phyloP scores from a whole-genome alignment of 2,888 invertebrate genomes.

The Rugalucina vietnamica region DNA sequence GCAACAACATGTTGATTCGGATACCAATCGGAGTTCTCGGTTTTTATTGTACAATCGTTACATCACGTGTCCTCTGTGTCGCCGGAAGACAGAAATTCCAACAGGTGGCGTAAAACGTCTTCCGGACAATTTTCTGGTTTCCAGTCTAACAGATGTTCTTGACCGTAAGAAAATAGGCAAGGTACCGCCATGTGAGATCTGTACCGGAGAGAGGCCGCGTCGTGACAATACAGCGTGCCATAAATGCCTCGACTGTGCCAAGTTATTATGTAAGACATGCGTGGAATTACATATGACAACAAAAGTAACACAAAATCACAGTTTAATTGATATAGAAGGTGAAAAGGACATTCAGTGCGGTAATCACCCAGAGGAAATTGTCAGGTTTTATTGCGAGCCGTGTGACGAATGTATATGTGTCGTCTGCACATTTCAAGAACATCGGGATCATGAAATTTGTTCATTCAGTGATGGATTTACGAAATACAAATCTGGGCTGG shows the following conservation, averaged over 20 bases:
- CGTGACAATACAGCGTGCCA: constrained; percentile 75
- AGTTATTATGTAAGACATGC: constrained; percentile 81
- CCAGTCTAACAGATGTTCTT: constrained; percentile 81
- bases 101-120: constrained; percentile 81
- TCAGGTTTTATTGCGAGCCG: constrained; percentile 83
- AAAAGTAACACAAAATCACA: constrained; percentile 82
- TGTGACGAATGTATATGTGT: constrained; percentile 83
- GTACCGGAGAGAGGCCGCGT: constrained; percentile 69
- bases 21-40: constrained; percentile 73
- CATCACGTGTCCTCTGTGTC: constrained; percentile 82
- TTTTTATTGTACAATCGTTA: constrained; percentile 78
- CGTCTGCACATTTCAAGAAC: constrained; percentile 83
- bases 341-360: constrained; percentile 83
- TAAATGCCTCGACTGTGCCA: constrained; percentile 83
- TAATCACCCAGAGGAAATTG: constrained; percentile 80
- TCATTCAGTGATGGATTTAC: constrained; percentile 81
- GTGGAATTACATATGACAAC: constrained; percentile 81
- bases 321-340: constrained; percentile 81
- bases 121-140: constrained; percentile 82
- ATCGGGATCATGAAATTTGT: constrained; percentile 82
- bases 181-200: constrained; percentile 79
- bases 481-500: constrained; percentile 76
- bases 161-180: constrained; percentile 69
- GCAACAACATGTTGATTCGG: constrained; percentile 81
- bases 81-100: constrained; percentile 82